phyloP scores from a whole-genome alignment of 2,888 invertebrate genomes.

The Chymomyza caudatula region DNA sequence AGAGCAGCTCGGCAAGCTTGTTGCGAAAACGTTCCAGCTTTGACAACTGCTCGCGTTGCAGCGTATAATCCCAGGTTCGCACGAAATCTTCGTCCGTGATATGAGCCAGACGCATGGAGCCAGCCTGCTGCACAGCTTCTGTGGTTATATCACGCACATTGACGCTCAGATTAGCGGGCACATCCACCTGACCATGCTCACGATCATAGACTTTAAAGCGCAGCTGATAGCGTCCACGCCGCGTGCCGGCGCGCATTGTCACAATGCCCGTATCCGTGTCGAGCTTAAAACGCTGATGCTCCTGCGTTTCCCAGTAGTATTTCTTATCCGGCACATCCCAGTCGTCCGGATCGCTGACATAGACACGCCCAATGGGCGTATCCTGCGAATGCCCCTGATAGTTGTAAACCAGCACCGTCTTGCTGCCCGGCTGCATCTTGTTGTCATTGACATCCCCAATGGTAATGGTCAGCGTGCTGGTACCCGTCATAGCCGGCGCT shows the following conservation, averaged over 20 bases:
- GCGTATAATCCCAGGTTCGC: conserved; percentile 94
- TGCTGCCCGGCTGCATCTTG: conserved; percentile 97
- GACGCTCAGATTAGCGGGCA: conserved; percentile 95
- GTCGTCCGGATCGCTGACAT: conserved; percentile 97
- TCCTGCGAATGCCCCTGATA: conserved; percentile 94
- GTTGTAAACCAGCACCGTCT: conserved; percentile 97
- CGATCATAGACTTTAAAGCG: conserved; percentile 93
- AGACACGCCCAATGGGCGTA: conserved; percentile 94
- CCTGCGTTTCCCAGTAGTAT: conserved; percentile 93
- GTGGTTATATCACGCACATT: conserved; percentile 95
- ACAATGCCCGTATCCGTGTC: conserved; percentile 96
- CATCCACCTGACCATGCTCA: conserved; percentile 95
- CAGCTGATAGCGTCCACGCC: conserved; percentile 89
- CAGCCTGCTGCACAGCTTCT: conserved; percentile 95
- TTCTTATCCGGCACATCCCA: conserved; percentile 99
- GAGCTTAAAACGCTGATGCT: conserved; percentile 91
- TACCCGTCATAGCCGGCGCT: conserved; percentile 95
- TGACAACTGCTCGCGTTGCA: conserved; percentile 88
- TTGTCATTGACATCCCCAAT: conserved; percentile 99
- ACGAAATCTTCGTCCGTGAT: conserved; percentile 97
- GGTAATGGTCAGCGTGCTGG: conserved; percentile 94
- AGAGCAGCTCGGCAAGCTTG: conserved; percentile 90
- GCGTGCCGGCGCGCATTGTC: conserved; percentile 94
- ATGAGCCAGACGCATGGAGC: conserved; percentile 93
- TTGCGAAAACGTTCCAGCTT: conserved; percentile 93